Percentiles rank a stretch among this genome's conserved stretches.
These are phyloP conservation scores for Strigops habroptila DNA, from an alignment of 2,113 vertebrate genomes.

Conservation along the genomic window DNA sequence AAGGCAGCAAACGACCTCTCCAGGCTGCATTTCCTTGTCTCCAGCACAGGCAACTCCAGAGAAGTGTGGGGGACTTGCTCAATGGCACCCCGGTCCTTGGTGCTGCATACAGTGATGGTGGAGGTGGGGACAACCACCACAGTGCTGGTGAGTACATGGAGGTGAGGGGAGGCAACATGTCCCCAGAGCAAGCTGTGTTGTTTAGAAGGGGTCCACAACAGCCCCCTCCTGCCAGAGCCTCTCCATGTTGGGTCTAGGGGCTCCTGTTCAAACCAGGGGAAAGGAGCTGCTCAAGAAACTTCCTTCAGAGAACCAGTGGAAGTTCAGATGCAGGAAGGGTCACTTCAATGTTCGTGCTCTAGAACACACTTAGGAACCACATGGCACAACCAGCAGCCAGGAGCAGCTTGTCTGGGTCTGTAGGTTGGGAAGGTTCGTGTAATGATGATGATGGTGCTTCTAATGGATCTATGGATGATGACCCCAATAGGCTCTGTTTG, in stretches of 20 bases:
- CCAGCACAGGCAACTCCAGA: background rate
- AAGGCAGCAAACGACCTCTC: background rate
- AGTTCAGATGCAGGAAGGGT: background rate
- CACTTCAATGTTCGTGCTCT: background rate
- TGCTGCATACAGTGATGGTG: background rate
- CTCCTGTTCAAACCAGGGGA: background rate
- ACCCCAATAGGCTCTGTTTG: background rate
- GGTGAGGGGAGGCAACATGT: background rate
- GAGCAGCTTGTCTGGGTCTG: background rate
- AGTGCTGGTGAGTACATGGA: background rate
- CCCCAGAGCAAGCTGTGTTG: rapidly evolving
- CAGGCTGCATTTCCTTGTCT: background rate
- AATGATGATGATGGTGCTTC: background rate
- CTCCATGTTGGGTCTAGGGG: rapidly evolving
- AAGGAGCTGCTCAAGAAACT: background rate
- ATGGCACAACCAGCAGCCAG: background rate
- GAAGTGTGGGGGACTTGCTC: rapidly evolving
- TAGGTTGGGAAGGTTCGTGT: background rate
- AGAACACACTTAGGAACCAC: rapidly evolving
- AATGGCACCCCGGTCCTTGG: rapidly evolving
- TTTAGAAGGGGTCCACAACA: background rate
- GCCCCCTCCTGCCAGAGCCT: background rate
- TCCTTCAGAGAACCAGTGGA: background rate
- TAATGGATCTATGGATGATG: background rate
- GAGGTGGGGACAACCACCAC: rapidly evolving